Evolutionary conservation across 37 sponge, comb jelly and placozoan genomes (phyloP), one percentile per base, ranked within the genome.

Genomic region (Cliona cf. orientalis): DNA sequence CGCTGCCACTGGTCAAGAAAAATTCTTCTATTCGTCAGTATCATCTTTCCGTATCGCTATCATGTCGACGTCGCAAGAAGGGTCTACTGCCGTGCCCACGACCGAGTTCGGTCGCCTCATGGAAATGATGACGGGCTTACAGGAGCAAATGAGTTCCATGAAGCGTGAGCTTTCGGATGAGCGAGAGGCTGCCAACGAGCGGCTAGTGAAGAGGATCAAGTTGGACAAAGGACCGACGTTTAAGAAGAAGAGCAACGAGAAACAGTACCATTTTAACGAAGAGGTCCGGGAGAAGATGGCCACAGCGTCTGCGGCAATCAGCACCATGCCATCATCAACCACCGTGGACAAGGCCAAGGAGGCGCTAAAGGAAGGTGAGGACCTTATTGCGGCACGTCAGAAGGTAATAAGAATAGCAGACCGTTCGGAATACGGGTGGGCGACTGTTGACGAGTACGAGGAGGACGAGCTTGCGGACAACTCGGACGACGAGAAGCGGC

Each of bases 401-500:
- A 62, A 62, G 23, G 26, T 62, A 5, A 62, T 62, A 6, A 62
- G 63, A 62, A 62, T 62, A 25, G 63, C 63, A 22, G 63, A 62
- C 23, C 11, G 63, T 6, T 62, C 63, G 6, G 63, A 62, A 26
- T n/a, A n/a, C n/a, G n/a, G n/a, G n/a, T n/a, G n/a, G n/a, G n/a
- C n/a, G n/a, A n/a, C n/a, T n/a, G n/a, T n/a, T n/a, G 63, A 62
- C 28, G 63, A 62, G 63, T 62, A 62, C 23, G 63, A 25, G 25
- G 25, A 62, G 23, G 63, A 62, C 29, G 63, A 62, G 23, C 29
- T 62, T 7, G 63, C 63, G 23, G 26, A 22, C 29, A 22, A 22
- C 29, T 62, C 63, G 7, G 63, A 62, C 28, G 63, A 62, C 23
- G 63, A 62, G 63, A 62, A 62, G 63, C 23, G 63, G 29, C 63